These are phyloP conservation scores for Trissoscelio sp. DNA, from an alignment of 2,888 invertebrate species.

Conservation along the genomic window DNA sequence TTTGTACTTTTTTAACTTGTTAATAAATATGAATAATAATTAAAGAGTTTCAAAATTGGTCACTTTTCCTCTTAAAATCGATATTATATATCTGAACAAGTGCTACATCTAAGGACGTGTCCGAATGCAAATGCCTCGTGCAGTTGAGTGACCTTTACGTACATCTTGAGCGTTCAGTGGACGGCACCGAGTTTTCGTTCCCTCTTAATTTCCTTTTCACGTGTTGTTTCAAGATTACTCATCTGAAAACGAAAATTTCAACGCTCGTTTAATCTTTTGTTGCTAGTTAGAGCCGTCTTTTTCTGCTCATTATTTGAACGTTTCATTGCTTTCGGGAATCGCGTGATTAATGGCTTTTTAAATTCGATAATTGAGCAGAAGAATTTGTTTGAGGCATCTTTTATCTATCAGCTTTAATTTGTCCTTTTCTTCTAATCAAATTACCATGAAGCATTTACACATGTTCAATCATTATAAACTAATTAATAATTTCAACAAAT, in stretches of 20 bases:
- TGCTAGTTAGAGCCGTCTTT: slow-evolving; percentile 21
- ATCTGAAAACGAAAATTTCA: slow-evolving; percentile 52
- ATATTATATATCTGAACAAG: slow-evolving; percentile 29
- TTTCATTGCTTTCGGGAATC: slow-evolving; percentile 16
- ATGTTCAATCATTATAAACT: no score
- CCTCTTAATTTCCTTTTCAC: slow-evolving; percentile 52
- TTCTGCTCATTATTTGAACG: slow-evolving; percentile 29
- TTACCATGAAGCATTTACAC: neutral
- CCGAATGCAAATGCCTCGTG: slow-evolving; percentile 55
- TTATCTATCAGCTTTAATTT: no score
- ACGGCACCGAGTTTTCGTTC: slow-evolving; percentile 34
- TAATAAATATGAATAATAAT: neutral
- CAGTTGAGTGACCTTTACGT: slow-evolving; percentile 61
- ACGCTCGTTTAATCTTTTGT: slow-evolving; percentile 51
- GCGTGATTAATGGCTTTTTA: slow-evolving; percentile 39
- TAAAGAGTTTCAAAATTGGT: neutral
- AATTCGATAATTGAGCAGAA: slow-evolving; percentile 22
- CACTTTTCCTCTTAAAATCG: neutral
- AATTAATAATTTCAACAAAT: no score
- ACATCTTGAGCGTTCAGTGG: slow-evolving; percentile 37
- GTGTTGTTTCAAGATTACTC: slow-evolving; percentile 51
- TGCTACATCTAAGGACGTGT: slow-evolving; percentile 45
- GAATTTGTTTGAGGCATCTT: neutral
- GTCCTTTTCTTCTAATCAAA: no score
- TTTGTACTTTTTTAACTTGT: no score